A percentile compares a stretch with the other conserved stretches of the same genome.
These are phyloP conservation scores for Notothenia rossii DNA, from an alignment of 2,113 vertebrate genomes.

Conservation along the genomic window DNA sequence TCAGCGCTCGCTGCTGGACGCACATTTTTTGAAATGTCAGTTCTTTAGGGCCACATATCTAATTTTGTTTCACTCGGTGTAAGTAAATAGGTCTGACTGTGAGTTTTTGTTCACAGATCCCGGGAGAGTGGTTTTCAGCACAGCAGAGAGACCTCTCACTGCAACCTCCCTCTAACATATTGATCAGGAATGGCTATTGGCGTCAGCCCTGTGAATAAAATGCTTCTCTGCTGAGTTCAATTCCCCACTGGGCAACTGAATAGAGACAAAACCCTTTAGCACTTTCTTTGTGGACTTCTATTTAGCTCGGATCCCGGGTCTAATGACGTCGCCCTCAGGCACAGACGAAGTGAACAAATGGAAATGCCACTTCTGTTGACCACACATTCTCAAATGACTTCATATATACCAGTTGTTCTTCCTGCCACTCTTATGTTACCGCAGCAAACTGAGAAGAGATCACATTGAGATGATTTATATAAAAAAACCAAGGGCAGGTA, in stretches of 20 bases:
- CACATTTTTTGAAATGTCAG: constrained; percentile 75
- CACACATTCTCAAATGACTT: constrained; percentile 40
- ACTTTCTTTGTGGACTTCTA: constrained; percentile 58
- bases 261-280: constrained; percentile 77
- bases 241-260: constrained; percentile 79
- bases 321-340: constrained; percentile 55
- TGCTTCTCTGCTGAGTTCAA: constrained; percentile 72
- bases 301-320: constrained; percentile 56
- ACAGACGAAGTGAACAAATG: constrained; percentile 30
- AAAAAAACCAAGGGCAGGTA: constrained; percentile 73
- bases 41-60: constrained; percentile 63
- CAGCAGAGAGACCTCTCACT: constrained; percentile 75
- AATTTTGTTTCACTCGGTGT: constrained; percentile 69
- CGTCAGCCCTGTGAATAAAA: constrained; percentile 82
- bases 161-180: constrained; percentile 79
- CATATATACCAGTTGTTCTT: constrained; percentile 21
- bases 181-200: constrained; percentile 81
- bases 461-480: constrained; percentile 56
- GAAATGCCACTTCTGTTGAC: constrained; percentile 73
- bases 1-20: constrained; percentile 61
- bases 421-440: constrained; percentile 21
- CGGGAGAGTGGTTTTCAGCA: constrained; percentile 68
- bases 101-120: constrained; percentile 82
- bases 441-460: constrained; percentile 44
- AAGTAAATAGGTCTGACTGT: constrained; percentile 81